These are phyloP conservation scores for Grammomys surdaster DNA, from an alignment of 2,113 vertebrate genomes.

Conservation along the genomic window DNA sequence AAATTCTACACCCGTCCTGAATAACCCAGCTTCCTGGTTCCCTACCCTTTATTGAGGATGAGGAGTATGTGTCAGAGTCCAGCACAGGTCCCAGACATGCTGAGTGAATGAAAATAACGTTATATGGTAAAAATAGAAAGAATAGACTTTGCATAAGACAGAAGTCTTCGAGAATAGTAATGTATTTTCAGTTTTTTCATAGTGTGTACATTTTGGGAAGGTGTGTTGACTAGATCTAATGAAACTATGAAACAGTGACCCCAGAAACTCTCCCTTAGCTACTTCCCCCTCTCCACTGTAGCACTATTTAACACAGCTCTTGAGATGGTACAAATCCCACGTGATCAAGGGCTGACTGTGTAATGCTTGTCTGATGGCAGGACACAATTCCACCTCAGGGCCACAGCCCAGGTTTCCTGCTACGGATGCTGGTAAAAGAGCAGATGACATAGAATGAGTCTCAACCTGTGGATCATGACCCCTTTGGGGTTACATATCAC, in stretches of 20 bases:
- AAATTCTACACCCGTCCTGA: background rate
- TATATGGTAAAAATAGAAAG: background rate
- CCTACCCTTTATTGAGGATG: rapidly evolving
- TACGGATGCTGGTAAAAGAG: background rate
- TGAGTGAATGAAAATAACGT: background rate
- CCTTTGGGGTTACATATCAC: background rate
- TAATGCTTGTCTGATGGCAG: background rate
- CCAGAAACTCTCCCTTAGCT: background rate
- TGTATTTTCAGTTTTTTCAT: background rate
- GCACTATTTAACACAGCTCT: background rate
- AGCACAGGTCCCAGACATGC: background rate
- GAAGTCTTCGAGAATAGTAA: background rate
- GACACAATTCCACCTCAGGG: slow-evolving; percentile 15
- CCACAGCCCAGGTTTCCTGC: background rate
- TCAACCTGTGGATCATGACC: background rate
- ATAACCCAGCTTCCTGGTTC: background rate
- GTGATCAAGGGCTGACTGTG: slow-evolving; percentile 7
- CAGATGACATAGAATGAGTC: slow-evolving; percentile 46
- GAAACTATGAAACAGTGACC: background rate
- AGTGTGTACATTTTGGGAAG: background rate
- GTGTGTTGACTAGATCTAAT: too few relatives aligned
- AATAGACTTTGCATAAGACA: background rate
- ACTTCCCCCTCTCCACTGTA: too few relatives aligned
- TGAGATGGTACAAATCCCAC: background rate
- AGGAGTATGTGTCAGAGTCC: background rate